Evolutionary conservation across 2,797 vertebrate genomes (phyloP).

Genomic region (Lacerta viridis): DNA sequence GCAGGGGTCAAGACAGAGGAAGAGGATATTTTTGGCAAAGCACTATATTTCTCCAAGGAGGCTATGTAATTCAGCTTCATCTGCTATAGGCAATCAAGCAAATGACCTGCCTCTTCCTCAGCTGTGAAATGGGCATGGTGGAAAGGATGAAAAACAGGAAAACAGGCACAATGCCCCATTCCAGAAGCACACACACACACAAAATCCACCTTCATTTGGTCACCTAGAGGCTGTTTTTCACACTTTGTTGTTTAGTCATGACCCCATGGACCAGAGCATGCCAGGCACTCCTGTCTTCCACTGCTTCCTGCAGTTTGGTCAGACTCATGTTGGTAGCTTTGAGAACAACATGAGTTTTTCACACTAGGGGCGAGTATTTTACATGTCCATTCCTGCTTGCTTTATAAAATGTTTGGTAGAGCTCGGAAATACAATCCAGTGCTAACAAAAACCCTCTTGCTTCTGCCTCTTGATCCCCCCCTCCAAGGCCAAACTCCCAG

Average conservation of each 20-base stretch:
- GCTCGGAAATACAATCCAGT: neutral
- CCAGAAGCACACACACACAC: too few species aligned
- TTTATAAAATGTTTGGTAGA: neutral
- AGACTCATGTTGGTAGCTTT: too few species aligned
- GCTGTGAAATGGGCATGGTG: fast-evolving
- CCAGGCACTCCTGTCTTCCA: too few species aligned
- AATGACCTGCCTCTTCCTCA: neutral
- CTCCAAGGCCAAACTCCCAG: conserved; percentile 95
- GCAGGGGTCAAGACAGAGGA: fast-evolving
- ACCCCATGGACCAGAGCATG: too few species aligned
- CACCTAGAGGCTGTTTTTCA: neutral
- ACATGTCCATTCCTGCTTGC: too few species aligned
- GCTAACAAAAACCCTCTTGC: neutral
- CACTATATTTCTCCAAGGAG: neutral
- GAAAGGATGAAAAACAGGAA: neutral
- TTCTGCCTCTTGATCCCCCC: neutral
- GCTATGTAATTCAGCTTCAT: fast-evolving
- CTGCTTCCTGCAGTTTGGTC: too few species aligned
- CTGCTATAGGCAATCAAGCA: neutral
- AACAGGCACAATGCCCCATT: neutral
- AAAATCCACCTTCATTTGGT: neutral
- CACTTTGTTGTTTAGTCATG: too few species aligned
- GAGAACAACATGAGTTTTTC: neutral
- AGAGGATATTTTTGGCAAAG: neutral
- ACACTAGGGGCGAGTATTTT: neutral